Conservation (phyloP, 2,113 vertebrate genomes). For the Sinocyclocheilus rhinocerous region DNA sequence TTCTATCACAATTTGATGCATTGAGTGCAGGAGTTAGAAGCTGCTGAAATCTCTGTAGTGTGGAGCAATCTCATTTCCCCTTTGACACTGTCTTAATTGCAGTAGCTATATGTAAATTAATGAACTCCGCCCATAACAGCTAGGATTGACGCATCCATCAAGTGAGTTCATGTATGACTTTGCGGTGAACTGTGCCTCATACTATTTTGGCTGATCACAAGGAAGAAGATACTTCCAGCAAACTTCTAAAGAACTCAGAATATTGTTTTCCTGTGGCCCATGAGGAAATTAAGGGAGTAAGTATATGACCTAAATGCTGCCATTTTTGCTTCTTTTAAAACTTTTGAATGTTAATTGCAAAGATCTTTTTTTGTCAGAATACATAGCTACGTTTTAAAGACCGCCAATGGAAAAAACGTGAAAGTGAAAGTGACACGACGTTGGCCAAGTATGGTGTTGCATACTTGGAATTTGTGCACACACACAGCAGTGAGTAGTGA, state of each 20-base stretch:
- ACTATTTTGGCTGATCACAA: neutral
- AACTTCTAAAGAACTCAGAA: neutral
- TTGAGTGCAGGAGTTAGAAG: constrained; percentile 29
- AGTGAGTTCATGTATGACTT: neutral
- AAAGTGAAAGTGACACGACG: no score
- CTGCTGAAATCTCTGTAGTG: constrained; percentile 31
- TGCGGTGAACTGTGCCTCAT: neutral
- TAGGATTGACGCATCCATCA: constrained; percentile 55
- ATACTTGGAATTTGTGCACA: no score
- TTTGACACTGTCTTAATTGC: constrained; percentile 57
- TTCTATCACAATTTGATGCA: constrained; percentile 22
- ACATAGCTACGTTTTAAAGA: no score
- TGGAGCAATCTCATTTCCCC: constrained; percentile 47
- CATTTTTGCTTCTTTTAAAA: no score
- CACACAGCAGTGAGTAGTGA: no score
- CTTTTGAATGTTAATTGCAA: no score
- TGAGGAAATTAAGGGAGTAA: neutral
- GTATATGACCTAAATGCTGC: no score
- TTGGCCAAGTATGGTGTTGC: no score
- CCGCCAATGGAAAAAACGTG: no score
- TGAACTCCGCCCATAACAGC: constrained; percentile 54
- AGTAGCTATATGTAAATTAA: constrained; percentile 40
- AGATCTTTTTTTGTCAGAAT: no score
- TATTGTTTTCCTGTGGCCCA: no score
- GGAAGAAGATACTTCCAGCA: neutral